Percentiles rank a stretch among this genome's conserved stretches.
Conservation (phyloP, 1,140 invertebrate species). For the Heliconius hewitsoni region DNA sequence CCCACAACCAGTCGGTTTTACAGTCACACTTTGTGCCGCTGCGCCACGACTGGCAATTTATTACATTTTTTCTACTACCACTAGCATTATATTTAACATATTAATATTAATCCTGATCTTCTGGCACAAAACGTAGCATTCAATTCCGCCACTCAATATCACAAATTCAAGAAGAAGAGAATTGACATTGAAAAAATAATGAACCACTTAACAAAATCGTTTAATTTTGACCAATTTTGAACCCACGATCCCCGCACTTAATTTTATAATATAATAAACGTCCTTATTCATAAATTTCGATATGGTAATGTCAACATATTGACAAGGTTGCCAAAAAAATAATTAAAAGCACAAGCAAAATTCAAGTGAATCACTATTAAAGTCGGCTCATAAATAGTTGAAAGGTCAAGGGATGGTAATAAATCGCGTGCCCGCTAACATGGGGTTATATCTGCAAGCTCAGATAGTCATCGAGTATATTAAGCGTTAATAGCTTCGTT, state of each 20-base stretch:
- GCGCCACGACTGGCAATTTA: too few relatives aligned
- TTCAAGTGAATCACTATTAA: not conserved
- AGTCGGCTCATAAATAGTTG: constrained; percentile 10
- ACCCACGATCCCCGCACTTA: not conserved
- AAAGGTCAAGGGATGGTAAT: constrained; percentile 13
- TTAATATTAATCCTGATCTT: too few relatives aligned
- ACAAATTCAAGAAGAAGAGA: too few relatives aligned
- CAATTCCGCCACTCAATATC: too few relatives aligned
- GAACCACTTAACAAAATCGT: too few relatives aligned
- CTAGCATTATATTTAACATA: too few relatives aligned
- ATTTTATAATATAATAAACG: not conserved
- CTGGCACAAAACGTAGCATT: too few relatives aligned
- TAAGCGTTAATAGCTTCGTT: not conserved
- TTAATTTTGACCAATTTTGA: not conserved
- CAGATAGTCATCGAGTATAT: constrained; percentile 4
- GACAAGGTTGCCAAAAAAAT: constrained; percentile 6
- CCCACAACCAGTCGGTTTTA: too few relatives aligned
- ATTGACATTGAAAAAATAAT: too few relatives aligned
- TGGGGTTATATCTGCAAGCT: not conserved
- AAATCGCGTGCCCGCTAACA: constrained; percentile 1
- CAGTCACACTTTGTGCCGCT: too few relatives aligned
- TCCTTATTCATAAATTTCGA: constrained; percentile 3
- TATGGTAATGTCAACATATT: constrained; percentile 4
- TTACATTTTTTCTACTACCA: too few relatives aligned
- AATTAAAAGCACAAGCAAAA: not conserved